phyloP scores from a whole-genome alignment of 2,888 invertebrate genomes.

The Anthophora plumipes region DNA sequence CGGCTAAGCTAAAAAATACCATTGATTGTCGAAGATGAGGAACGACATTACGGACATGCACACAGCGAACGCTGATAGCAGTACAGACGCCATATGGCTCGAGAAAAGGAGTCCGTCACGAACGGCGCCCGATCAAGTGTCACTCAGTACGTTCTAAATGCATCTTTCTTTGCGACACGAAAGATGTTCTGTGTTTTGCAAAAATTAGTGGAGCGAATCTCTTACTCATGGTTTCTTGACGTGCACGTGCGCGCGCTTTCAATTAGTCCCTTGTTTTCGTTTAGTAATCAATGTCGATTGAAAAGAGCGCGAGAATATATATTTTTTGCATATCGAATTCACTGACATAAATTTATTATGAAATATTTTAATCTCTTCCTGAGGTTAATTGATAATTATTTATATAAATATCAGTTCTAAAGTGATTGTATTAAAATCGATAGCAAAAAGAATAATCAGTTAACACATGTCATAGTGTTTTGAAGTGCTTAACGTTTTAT shows the following conservation, averaged over 20 bases:
- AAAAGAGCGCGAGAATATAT: conserved; percentile 46
- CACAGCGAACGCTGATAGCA: conserved; percentile 70
- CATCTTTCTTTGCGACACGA: conserved; percentile 40
- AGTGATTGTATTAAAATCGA: not conserved
- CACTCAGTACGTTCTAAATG: conserved; percentile 67
- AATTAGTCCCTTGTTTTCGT: conserved; percentile 28
- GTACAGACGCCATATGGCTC: conserved; percentile 74
- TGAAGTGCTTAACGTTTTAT: conserved; percentile 8
- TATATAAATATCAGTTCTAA: not conserved
- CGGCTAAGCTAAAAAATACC: conserved; percentile 18
- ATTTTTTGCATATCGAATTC: not conserved
- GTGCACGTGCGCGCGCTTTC: conserved; percentile 16
- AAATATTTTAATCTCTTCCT: not conserved
- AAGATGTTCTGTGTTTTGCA: conserved; percentile 37
- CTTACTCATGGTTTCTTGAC: not conserved
- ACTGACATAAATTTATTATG: not conserved
- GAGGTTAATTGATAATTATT: not conserved
- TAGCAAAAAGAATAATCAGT: conserved; percentile 32
- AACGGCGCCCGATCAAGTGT: conserved; percentile 67
- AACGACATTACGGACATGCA: conserved; percentile 70
- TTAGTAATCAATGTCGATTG: conserved; percentile 28
- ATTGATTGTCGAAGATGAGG: conserved; percentile 64
- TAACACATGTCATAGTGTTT: conserved; percentile 43
- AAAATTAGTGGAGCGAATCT: conserved; percentile 8
- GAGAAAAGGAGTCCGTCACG: conserved; percentile 69